Conservation (phyloP, 2,888 invertebrate species). For the Pandemis corylana region DNA sequence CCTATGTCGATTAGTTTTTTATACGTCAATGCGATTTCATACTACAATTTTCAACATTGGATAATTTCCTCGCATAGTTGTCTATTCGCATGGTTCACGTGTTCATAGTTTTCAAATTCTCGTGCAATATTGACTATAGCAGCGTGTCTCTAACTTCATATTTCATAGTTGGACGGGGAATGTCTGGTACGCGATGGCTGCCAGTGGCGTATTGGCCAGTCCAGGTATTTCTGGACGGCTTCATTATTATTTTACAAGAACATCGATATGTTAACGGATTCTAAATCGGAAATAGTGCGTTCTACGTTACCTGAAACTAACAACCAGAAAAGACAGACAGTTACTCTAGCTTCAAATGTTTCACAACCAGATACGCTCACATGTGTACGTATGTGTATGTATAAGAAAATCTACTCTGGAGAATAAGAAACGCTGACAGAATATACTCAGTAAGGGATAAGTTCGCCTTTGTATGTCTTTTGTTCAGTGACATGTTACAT, state of each 20-base stretch:
- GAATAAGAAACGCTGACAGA: too few species aligned
- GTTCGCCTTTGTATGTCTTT: too few species aligned
- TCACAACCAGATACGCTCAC: not conserved
- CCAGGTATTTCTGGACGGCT: constrained; percentile 65
- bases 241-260: constrained; percentile 69
- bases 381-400: too few species aligned
- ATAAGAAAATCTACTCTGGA: too few species aligned
- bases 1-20: not conserved
- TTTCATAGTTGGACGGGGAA: constrained; percentile 68
- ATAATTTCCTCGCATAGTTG: constrained; percentile 39
- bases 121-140: constrained; percentile 55
- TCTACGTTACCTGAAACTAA: not conserved
- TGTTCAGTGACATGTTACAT: too few species aligned
- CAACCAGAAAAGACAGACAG: not conserved
- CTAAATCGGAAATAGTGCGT: not conserved
- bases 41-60: not conserved
- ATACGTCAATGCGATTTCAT: not conserved
- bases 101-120: constrained; percentile 62
- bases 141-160: constrained; percentile 63
- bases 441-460: too few species aligned
- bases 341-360: not conserved
- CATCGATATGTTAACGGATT: constrained; percentile 26
- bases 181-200: constrained; percentile 64
- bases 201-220: constrained; percentile 67
- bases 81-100: constrained; percentile 40